These are phyloP conservation scores for Centruroides sculpturatus DNA, from an alignment of 1,140 invertebrate genomes.

Conservation along the genomic window DNA sequence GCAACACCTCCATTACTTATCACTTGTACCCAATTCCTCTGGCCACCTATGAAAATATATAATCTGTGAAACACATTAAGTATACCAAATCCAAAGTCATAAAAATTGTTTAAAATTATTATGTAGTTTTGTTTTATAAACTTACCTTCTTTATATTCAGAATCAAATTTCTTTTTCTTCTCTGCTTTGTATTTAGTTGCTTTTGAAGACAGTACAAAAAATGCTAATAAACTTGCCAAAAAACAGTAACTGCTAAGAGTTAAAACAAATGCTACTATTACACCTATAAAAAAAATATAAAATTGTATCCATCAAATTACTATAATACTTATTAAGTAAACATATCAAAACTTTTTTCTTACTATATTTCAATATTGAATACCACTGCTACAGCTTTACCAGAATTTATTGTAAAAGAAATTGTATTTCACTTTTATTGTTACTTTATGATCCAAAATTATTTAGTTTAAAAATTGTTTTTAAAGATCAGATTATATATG, in stretches of 20 bases:
- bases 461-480: too few relatives aligned
- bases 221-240: conserved; percentile 50
- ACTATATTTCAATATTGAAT: too few relatives aligned
- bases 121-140: not conserved
- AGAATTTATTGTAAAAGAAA: too few relatives aligned
- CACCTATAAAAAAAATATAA: conserved; percentile 33
- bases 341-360: too few relatives aligned
- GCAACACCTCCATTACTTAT: conserved; percentile 79
- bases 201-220: conserved; percentile 66
- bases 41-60: conserved; percentile 43
- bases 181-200: conserved; percentile 59
- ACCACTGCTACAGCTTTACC: too few relatives aligned
- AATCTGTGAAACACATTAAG: not conserved
- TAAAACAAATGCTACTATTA: conserved; percentile 61
- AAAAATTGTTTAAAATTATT: not conserved
- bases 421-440: too few relatives aligned
- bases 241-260: conserved; percentile 66
- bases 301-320: not conserved
- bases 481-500: too few relatives aligned
- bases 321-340: too few relatives aligned
- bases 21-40: conserved; percentile 82
- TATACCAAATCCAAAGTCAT: not conserved
- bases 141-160: conserved; percentile 62
- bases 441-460: too few relatives aligned
- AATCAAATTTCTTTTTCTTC: conserved; percentile 56